Evolutionary conservation across 2,113 vertebrate genomes (phyloP).

Genomic region (Talpa occidentalis): DNA sequence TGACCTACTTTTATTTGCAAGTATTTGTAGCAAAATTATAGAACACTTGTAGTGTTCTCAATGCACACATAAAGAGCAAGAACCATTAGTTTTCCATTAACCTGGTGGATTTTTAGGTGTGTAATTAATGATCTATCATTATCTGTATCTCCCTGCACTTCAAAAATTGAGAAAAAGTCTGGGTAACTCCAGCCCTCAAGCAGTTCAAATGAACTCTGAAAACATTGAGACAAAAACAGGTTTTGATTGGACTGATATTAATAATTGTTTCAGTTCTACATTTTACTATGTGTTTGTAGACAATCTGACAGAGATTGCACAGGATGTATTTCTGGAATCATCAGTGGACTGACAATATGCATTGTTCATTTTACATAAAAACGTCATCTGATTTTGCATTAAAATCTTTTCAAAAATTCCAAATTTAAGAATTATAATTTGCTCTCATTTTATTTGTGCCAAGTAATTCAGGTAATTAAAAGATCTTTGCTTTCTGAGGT

Average conservation of each 20-base stretch:
- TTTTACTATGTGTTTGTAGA: background rate
- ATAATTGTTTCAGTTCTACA: constrained; percentile 22
- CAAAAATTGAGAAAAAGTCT: background rate
- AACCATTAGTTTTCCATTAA: constrained; percentile 60
- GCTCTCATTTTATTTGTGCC: background rate
- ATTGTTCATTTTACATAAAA: constrained; percentile 31
- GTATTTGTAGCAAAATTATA: constrained; percentile 1
- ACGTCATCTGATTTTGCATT: background rate
- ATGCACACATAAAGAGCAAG: background rate
- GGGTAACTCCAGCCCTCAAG: constrained; percentile 34
- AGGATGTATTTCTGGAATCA: constrained; percentile 24
- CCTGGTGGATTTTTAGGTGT: constrained; percentile 3
- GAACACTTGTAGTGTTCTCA: background rate
- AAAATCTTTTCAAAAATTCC: constrained; percentile 17
- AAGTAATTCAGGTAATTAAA: background rate
- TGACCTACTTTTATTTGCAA: constrained; percentile 57
- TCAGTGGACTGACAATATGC: background rate
- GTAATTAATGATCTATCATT: constrained; percentile 48
- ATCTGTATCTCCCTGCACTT: background rate
- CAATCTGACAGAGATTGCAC: background rate
- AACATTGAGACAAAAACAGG: background rate
- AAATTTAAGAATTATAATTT: background rate
- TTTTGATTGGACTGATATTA: constrained; percentile 25
- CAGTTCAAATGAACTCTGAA: constrained; percentile 29
- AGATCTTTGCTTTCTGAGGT: background rate